phyloP scores from a whole-genome alignment of 2,888 invertebrate species.

The Drosophila kuntzei region DNA sequence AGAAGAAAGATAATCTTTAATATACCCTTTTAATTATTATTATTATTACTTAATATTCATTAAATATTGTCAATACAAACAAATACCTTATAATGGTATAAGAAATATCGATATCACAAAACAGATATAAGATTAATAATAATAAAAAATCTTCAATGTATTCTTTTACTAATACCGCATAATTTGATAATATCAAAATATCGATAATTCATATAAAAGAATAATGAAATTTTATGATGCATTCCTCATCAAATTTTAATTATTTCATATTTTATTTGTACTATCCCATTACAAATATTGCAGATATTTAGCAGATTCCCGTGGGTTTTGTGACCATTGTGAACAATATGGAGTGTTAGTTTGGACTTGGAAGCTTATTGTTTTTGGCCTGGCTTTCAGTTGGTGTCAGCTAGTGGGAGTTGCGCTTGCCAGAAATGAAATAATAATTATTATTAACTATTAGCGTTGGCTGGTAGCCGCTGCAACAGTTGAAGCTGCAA shows the following conservation, averaged over 20 bases:
- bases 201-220: too few species aligned
- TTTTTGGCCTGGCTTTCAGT: slow-evolving; percentile 74
- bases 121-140: too few species aligned
- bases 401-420: slow-evolving; percentile 82
- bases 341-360: slow-evolving; percentile 10
- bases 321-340: slow-evolving; percentile 27
- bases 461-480: slow-evolving; percentile 72
- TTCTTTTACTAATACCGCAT: too few species aligned
- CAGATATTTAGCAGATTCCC: not conserved
- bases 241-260: not conserved
- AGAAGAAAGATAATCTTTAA: too few species aligned
- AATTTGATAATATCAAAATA: too few species aligned
- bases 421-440: slow-evolving; percentile 80
- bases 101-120: too few species aligned
- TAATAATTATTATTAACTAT: slow-evolving; percentile 83
- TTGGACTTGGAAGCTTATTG: slow-evolving; percentile 63
- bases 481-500: slow-evolving; percentile 35
- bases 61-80: too few species aligned
- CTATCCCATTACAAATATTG: not conserved
- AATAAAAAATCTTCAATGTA: too few species aligned
- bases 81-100: too few species aligned
- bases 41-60: too few species aligned
- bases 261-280: not conserved
- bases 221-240: too few species aligned
- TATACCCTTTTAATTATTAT: too few species aligned